These are phyloP conservation scores for Pelecanoides urinatrix DNA, from an alignment of 2,113 vertebrate species.

Conservation along the genomic window DNA sequence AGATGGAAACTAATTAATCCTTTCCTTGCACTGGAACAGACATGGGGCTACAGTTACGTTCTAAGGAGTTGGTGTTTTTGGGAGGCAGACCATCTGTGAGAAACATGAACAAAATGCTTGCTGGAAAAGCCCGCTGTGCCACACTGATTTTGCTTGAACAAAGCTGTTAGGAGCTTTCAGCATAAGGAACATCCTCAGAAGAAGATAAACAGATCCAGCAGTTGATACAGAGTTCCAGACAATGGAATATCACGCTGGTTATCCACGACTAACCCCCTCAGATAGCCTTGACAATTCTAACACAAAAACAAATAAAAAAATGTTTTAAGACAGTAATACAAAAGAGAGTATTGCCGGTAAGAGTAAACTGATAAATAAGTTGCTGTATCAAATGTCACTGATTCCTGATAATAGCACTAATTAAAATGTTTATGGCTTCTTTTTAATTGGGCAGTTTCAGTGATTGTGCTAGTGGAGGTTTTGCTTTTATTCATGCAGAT, in stretches of 20 bases:
- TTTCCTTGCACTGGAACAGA: neutral
- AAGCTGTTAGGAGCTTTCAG: neutral
- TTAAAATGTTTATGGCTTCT: neutral
- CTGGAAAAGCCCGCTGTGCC: neutral
- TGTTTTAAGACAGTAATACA: neutral
- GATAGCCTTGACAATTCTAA: neutral
- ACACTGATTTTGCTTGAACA: neutral
- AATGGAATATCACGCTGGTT: neutral
- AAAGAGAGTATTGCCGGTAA: neutral
- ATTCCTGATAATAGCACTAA: neutral
- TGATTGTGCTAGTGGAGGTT: neutral
- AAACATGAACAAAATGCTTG: neutral
- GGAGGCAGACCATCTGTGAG: neutral
- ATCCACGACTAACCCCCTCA: neutral
- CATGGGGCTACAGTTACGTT: neutral
- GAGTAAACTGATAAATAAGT: neutral
- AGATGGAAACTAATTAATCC: neutral
- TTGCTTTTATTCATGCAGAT: neutral
- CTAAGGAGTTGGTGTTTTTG: neutral
- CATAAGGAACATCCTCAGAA: neutral
- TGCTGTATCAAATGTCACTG: fast-evolving
- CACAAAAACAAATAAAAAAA: neutral
- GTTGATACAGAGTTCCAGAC: neutral
- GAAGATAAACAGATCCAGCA: neutral
- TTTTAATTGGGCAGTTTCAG: neutral